A percentile compares a stretch with the other conserved stretches of the same genome.
Conservation (phyloP, 2,113 vertebrate species). For the Probosciger aterrimus region DNA sequence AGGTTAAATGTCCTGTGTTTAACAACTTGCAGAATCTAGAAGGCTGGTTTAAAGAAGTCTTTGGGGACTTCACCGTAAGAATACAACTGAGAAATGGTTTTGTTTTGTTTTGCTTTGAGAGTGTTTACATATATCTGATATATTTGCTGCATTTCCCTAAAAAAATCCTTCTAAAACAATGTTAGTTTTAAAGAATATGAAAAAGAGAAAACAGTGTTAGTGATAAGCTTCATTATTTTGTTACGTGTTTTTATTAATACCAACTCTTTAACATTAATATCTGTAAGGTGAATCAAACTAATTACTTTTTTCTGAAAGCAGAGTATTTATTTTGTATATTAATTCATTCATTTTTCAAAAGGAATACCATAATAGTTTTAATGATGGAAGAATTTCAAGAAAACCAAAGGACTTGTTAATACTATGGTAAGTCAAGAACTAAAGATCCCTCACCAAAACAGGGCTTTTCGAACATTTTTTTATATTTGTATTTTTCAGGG, state of each 20-base stretch:
- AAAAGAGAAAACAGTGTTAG: neutral
- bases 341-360: neutral
- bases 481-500: neutral
- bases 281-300: neutral
- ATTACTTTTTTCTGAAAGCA: neutral
- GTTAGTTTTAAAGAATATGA: neutral
- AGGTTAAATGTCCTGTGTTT: slow-evolving; percentile 42
- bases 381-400: neutral
- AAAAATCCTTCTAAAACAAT: neutral
- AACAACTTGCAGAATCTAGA: slow-evolving; percentile 6
- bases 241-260: neutral
- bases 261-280: neutral
- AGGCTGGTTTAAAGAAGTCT: slow-evolving; percentile 25
- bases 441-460: neutral
- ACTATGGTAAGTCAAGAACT: neutral
- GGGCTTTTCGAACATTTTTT: neutral
- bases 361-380: neutral
- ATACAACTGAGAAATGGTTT: slow-evolving; percentile 31
- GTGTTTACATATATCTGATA: neutral
- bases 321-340: neutral
- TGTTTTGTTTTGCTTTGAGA: slow-evolving; percentile 4
- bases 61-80: slow-evolving; percentile 15
- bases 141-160: neutral
- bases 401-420: neutral
- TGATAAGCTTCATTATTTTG: neutral